Conservation (phyloP, 2,888 invertebrate species). For the Ochropacha duplaris region DNA sequence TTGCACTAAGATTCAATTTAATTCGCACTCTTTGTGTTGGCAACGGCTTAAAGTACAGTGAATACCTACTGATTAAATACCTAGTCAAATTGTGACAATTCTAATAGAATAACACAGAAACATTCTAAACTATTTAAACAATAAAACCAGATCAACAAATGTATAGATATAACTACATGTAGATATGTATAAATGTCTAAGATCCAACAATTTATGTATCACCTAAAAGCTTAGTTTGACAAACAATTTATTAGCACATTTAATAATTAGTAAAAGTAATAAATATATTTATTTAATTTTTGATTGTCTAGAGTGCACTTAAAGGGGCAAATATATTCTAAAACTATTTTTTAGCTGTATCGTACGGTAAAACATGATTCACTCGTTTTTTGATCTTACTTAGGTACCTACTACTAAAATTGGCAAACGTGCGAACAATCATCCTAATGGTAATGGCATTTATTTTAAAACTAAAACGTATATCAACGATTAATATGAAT, state of each 20-base stretch:
- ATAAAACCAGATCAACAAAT: constrained; percentile 29
- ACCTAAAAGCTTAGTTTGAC: background rate
- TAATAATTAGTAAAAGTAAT: no score
- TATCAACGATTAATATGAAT: background rate
- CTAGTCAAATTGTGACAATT: background rate
- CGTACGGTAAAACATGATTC: no score
- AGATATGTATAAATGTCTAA: constrained; percentile 27
- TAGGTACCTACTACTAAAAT: background rate
- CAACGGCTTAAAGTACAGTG: no score
- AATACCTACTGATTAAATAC: background rate
- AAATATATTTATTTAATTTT: no score
- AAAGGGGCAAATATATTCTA: no score
- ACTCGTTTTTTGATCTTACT: no score
- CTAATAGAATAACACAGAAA: background rate
- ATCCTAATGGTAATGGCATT: background rate
- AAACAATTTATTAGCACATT: background rate
- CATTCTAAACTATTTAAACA: background rate
- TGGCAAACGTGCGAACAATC: background rate
- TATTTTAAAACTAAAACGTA: background rate
- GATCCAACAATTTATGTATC: background rate
- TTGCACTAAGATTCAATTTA: background rate
- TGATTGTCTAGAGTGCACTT: no score
- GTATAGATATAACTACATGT: constrained; percentile 30
- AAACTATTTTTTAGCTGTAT: background rate
- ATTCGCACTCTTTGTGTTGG: background rate